Evolutionary conservation across 2,797 vertebrate species (phyloP).

Genomic region (Pseudopleuronectes americanus): DNA sequence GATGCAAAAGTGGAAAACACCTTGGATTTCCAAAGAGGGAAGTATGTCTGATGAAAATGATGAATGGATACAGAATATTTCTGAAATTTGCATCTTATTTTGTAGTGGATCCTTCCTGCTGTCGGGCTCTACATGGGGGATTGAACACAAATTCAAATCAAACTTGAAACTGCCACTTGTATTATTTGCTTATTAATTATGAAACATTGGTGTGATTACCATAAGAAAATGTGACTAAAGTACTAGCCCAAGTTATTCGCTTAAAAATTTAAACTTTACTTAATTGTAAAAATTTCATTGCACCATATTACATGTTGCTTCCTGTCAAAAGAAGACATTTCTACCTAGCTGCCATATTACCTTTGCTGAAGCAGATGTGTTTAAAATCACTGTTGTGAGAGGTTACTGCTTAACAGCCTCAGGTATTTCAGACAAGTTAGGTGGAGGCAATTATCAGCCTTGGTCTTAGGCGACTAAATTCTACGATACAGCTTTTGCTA

Average conservation of each 20-base stretch:
- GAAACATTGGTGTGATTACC: constrained; percentile 5
- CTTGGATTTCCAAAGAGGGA: constrained; percentile 11
- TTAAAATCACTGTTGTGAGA: background rate
- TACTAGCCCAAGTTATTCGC: background rate
- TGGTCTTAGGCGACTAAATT: background rate
- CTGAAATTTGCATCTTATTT: background rate
- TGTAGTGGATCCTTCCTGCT: background rate
- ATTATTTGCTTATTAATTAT: background rate
- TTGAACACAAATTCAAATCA: background rate
- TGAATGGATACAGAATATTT: background rate
- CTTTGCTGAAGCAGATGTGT: background rate
- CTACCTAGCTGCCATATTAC: too few relatives aligned
- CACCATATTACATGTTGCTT: background rate
- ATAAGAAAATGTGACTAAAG: constrained; percentile 1
- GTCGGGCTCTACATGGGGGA: background rate
- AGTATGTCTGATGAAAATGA: constrained; percentile 3
- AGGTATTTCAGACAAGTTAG: too few relatives aligned
- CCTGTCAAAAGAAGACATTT: background rate
- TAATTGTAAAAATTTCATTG: constrained; percentile 2
- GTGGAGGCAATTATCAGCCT: background rate
- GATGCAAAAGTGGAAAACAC: constrained; percentile 39
- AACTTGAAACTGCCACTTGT: background rate
- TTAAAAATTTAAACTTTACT: background rate
- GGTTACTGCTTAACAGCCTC: background rate
- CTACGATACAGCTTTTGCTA: background rate